Evolutionary conservation across 2,888 invertebrate genomes (phyloP), one percentile per base, ranked within the genome.

Genomic region (Hemistola chrysoprasaria): DNA sequence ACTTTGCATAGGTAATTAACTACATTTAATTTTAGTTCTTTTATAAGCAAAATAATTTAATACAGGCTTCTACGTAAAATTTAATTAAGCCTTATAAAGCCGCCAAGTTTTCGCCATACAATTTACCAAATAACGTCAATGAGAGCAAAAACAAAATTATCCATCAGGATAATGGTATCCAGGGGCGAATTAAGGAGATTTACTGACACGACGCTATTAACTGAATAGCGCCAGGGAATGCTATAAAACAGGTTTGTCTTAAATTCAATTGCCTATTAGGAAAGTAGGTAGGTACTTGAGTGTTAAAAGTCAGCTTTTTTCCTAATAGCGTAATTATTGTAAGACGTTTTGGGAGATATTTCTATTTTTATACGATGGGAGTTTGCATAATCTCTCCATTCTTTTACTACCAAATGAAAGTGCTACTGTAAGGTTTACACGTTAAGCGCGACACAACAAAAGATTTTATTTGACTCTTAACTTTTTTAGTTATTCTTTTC

Each of bases 111-210:
- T 16, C 26, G 8, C 22, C 6, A 10, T 9, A 26, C 30, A 29
- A 40, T 31, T 38, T 35, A 11, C 27, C 11, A 31, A 31, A 38
- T 38, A 23, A 10, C 43, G 34, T 46, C 40, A 40, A 40, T 47
- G 43, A 29, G 29, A 29, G 38, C 43, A 39, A 53, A 58, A 49
- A 54, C 47, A 56, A 31, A 51, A 60, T 53, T 44, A 61, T 59
- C 53, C 51, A 56, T 60, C 55, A 58, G 50, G 45, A 39, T 59
- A 62, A 62, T 51, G 56, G 50, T 49, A 48, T 35, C 45, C 40
- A 46, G 38, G 29, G 37, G 41, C 39, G 50, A 47, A 53, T 61
- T 59, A 59, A 56, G 36, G 48, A 65, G 60, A 68, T 68, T 64
- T 65, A 68, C 56, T 54, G 29, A 49, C 45, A 54, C 41, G 47